Percentiles rank a stretch among this genome's conserved stretches.
Evolutionary conservation across 2,888 invertebrate species (phyloP).

Genomic region (Chouioia cunea): DNA sequence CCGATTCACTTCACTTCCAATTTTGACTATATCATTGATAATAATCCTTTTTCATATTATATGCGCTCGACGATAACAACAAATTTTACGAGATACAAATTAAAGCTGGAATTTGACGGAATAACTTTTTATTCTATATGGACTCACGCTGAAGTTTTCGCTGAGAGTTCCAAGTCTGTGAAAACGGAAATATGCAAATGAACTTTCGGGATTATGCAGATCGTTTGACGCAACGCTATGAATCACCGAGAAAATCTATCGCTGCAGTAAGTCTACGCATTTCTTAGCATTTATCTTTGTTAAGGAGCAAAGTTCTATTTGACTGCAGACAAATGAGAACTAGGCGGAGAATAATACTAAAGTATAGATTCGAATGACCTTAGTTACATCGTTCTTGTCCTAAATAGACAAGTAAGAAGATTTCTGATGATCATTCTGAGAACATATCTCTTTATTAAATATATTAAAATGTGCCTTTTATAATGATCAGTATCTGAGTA

Average conservation of each 20-base stretch:
- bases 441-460: no score
- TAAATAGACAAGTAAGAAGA: no score
- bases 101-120: slow-evolving; percentile 21
- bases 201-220: slow-evolving; percentile 45
- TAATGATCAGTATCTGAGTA: no score
- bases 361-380: no score
- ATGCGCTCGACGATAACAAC: neutral
- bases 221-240: slow-evolving; percentile 26
- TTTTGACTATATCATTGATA: neutral
- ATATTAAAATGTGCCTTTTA: no score
- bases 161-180: slow-evolving; percentile 19
- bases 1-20: neutral
- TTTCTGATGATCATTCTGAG: no score
- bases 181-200: slow-evolving; percentile 40
- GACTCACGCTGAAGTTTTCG: slow-evolving; percentile 14
- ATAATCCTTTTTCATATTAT: no score
- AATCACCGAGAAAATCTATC: slow-evolving; percentile 38
- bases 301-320: slow-evolving; percentile 9
- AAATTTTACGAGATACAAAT: neutral
- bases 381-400: no score
- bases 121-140: slow-evolving; percentile 9
- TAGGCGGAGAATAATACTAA: no score
- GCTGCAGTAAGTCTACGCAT: slow-evolving; percentile 18
- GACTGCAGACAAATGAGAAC: neutral
- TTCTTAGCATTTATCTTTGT: slow-evolving; percentile 33